These are phyloP conservation scores for Neocrepidodera transversa DNA, from an alignment of 2,888 invertebrate species.

Conservation along the genomic window DNA sequence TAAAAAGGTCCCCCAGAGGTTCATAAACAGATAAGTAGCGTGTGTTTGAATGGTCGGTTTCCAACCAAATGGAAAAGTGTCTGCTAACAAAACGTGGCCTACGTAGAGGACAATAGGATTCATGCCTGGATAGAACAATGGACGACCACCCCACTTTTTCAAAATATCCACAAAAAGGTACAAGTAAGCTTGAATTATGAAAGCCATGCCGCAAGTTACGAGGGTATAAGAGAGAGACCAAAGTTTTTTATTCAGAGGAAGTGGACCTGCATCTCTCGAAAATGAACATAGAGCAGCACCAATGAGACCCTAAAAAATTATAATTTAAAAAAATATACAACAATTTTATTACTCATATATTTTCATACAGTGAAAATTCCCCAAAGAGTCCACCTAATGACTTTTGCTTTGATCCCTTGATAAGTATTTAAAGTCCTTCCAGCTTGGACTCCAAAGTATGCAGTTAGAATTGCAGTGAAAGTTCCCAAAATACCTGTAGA, in stretches of 20 bases:
- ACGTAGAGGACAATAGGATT: constrained; percentile 82
- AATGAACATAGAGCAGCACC: constrained; percentile 74
- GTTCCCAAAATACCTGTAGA: constrained; percentile 69
- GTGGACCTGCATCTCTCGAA: constrained; percentile 72
- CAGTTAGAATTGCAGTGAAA: constrained; percentile 71
- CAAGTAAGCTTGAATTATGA: constrained; percentile 70
- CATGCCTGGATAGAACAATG: constrained; percentile 83
- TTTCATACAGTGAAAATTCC: constrained; percentile 62
- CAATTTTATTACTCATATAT: neutral
- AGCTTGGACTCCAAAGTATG: constrained; percentile 78
- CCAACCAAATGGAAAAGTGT: constrained; percentile 78
- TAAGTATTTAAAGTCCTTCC: constrained; percentile 77
- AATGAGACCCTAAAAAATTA: constrained; percentile 61
- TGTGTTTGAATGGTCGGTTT: constrained; percentile 68
- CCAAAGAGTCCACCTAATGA: constrained; percentile 68
- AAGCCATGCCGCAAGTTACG: constrained; percentile 72
- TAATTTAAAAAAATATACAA: neutral
- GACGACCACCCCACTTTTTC: constrained; percentile 78
- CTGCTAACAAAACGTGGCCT: constrained; percentile 74
- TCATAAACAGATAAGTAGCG: constrained; percentile 70
- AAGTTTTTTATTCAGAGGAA: constrained; percentile 86
- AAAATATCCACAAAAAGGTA: constrained; percentile 77
- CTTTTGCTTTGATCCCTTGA: constrained; percentile 66
- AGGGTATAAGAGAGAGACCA: constrained; percentile 84
- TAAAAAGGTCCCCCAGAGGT: constrained; percentile 74